Percentiles rank a stretch among this genome's conserved stretches.
These are phyloP conservation scores for Xestoiulus laeticollis DNA, from an alignment of 2,888 invertebrate genomes.

Conservation along the genomic window DNA sequence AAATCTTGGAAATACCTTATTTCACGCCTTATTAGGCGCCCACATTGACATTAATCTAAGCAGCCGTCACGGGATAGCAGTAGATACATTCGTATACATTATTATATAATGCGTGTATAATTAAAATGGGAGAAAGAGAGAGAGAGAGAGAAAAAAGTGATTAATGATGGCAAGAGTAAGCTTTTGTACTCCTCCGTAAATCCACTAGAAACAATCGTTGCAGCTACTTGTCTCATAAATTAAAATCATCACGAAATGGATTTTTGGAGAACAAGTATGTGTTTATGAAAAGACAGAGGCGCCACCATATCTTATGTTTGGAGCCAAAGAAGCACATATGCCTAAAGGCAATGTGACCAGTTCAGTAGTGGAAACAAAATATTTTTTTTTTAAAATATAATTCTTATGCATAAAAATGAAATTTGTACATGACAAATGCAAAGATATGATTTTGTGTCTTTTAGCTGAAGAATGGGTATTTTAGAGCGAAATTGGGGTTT, in stretches of 20 bases:
- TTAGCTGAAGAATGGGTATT: too few relatives aligned
- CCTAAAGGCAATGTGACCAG: not conserved
- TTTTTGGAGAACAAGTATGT: not conserved
- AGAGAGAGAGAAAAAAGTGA: conserved; percentile 39
- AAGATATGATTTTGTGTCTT: too few relatives aligned
- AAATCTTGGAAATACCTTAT: conserved; percentile 43
- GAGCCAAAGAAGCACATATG: not conserved
- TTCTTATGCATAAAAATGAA: too few relatives aligned
- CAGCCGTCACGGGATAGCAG: not conserved
- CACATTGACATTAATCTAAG: conserved; percentile 32
- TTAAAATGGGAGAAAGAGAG: conserved; percentile 13
- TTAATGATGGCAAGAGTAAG: conserved; percentile 43
- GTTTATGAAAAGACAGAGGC: not conserved
- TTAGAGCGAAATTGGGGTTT: too few relatives aligned
- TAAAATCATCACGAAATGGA: conserved; percentile 11
- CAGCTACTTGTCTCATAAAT: conserved; percentile 43
- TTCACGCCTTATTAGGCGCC: conserved; percentile 41
- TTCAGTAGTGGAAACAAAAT: too few relatives aligned
- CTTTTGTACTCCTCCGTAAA: conserved; percentile 41
- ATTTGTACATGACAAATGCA: too few relatives aligned
- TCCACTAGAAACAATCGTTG: conserved; percentile 41
- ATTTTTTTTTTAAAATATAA: too few relatives aligned
- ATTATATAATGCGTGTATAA: conserved; percentile 41
- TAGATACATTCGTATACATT: not conserved
- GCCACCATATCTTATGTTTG: not conserved